Conservation (phyloP, 2,113 vertebrate species). For the Ameiurus melas region DNA sequence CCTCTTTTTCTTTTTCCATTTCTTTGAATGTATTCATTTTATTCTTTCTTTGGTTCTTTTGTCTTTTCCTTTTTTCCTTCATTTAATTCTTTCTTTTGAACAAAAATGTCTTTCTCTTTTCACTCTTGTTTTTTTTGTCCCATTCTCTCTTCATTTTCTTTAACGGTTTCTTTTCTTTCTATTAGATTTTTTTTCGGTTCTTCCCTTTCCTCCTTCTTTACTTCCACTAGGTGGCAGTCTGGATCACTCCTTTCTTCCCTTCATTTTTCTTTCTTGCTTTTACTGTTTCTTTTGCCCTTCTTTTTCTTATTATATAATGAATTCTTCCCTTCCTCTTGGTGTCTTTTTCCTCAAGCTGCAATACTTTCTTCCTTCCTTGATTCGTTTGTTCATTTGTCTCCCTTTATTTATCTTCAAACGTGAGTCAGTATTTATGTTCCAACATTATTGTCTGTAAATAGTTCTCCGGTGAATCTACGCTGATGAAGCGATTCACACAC, state of each 20-base stretch:
- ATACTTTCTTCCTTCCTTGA: neutral
- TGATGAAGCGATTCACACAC: too few relatives aligned
- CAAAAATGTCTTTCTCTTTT: neutral
- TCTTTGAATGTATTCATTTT: neutral
- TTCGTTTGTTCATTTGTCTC: neutral
- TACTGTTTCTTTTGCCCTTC: neutral
- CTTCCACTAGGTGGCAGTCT: too few relatives aligned
- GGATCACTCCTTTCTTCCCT: neutral
- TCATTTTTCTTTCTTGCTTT: neutral
- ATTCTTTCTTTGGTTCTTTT: neutral
- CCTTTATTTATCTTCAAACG: neutral
- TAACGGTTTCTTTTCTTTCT: neutral
- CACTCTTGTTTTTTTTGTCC: neutral
- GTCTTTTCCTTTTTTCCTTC: neutral
- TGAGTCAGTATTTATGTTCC: neutral
- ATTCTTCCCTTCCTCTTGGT: neutral
- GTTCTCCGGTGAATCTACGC: too few relatives aligned
- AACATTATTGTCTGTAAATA: too few relatives aligned
- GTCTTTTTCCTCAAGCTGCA: neutral
- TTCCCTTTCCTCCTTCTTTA: neutral
- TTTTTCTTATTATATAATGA: neutral
- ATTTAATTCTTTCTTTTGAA: neutral
- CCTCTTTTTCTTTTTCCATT: too few relatives aligned
- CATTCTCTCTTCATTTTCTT: neutral
- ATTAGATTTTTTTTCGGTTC: neutral